Evolutionary conservation across 2,797 vertebrate species (phyloP).

Genomic region (Scolopax rusticola): DNA sequence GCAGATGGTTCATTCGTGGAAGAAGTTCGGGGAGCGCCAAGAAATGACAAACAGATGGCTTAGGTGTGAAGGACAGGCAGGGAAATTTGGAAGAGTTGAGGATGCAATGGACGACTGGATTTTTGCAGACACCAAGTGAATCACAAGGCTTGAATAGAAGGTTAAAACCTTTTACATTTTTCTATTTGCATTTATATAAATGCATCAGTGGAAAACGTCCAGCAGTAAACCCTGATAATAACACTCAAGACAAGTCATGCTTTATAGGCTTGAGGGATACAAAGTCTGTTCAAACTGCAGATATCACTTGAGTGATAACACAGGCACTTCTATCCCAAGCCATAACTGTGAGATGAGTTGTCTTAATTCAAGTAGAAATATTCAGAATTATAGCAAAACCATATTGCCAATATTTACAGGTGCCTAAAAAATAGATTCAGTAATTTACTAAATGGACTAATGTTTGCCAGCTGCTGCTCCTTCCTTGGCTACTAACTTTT

Average conservation of each 20-base stretch:
- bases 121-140: not conserved
- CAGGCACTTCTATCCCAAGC: not conserved
- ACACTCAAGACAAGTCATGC: not conserved
- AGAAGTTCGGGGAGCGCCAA: slow-evolving; percentile 68
- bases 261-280: not conserved
- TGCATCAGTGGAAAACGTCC: not conserved
- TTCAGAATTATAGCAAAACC: not conserved
- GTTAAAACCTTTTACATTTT: not conserved
- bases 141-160: not conserved
- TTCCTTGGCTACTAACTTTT: not conserved
- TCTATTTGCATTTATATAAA: not conserved
- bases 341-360: not conserved
- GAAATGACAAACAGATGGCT: slow-evolving; percentile 75
- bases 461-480: not conserved
- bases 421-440: not conserved
- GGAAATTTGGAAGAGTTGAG: slow-evolving; percentile 17
- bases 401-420: not conserved
- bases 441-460: accelerated
- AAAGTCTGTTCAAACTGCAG: not conserved
- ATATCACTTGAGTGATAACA: not conserved
- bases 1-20: slow-evolving; percentile 74
- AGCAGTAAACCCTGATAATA: not conserved
- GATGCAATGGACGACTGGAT: not conserved
- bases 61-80: slow-evolving; percentile 55
- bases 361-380: not conserved